Evolutionary conservation across 1,140 invertebrate species (phyloP), one percentile per base, ranked within the genome.

Genomic region (Helicoverpa zea): DNA sequence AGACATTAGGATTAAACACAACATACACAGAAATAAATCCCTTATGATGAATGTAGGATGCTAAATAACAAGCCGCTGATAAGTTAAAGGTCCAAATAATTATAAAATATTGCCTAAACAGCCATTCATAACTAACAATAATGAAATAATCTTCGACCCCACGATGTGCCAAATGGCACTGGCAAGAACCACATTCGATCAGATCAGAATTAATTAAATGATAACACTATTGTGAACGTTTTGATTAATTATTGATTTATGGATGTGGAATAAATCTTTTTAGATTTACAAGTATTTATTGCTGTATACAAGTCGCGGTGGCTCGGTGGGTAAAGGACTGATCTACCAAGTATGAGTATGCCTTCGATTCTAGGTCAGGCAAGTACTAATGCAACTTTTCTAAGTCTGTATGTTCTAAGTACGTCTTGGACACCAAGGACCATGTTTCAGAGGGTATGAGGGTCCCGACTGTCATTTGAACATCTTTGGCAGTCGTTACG

Each of bases 181-280:
- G 68, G 23, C 68, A 30, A 72, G 51, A 54, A 13, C 54, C 3
- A 35, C n/a, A 30, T 72, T 72, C 23, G n/a, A 43, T 66, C 5
- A 43, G 35, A 43, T 43, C 35, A 43, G 12, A 10, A 73, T 73
- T 56, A 58, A 56, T 58, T 73, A 73, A 73, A 58, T 73, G 70
- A 58, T 73, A 73, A 58, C 52, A 56, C 52, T 58, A 73, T 73
- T 73, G 70, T 73, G 52, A 54, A 35, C 30, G 51, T 16, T 49
- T 58, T 56, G 52, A 73, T 73, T 73, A 73, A 58, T 73, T 56
- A 73, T 58, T 73, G 51, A 73, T 58, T 73, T 35, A 54, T 73
- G 16, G 4, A 30, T 11, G n/a, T 10, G 51, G 11, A 30, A 35
- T 70, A 70, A 70, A 70, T 70, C 66, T 52, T 3, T 52, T 12